phyloP scores from a whole-genome alignment of 2,888 invertebrate genomes.

The Archaeoteleia sp. region DNA sequence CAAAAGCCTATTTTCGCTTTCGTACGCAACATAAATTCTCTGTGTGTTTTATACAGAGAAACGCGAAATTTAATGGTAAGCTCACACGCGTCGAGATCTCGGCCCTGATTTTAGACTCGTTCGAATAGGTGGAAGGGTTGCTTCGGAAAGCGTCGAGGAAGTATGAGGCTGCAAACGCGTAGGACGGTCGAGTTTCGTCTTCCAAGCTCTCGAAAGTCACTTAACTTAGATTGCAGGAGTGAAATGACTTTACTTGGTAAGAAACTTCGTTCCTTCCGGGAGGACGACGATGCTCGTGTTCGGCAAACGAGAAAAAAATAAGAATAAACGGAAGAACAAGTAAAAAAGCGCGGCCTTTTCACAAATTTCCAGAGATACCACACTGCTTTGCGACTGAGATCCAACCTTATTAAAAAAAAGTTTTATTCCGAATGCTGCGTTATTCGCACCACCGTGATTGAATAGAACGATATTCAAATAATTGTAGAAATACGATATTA shows the following conservation, averaged over 20 bases:
- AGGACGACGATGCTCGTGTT: conserved; percentile 39
- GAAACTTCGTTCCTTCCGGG: conserved; percentile 65
- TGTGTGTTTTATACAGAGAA: conserved; percentile 25
- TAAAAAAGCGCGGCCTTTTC: conserved; percentile 37
- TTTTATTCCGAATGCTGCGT: conserved; percentile 32
- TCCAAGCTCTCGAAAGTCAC: conserved; percentile 73
- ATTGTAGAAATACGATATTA: too few species aligned
- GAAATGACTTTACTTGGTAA: conserved; percentile 73
- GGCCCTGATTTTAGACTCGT: conserved; percentile 40
- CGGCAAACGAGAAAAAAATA: conserved; percentile 43
- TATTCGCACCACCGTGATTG: conserved; percentile 5
- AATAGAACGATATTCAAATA: too few species aligned
- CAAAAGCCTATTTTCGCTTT: background rate
- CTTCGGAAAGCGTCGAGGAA: conserved; percentile 42
- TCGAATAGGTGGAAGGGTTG: conserved; percentile 40
- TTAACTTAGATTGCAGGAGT: conserved; percentile 74
- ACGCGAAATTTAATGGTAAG: conserved; percentile 30
- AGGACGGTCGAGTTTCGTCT: conserved; percentile 66
- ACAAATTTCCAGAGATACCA: conserved; percentile 36
- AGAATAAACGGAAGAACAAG: conserved; percentile 36
- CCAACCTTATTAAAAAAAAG: conserved; percentile 25
- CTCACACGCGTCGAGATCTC: conserved; percentile 31
- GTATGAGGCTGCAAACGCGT: conserved; percentile 36
- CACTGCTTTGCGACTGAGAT: conserved; percentile 38
- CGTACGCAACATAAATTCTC: conserved; percentile 21